These are phyloP conservation scores for Andrena bicolor DNA, from an alignment of 2,888 invertebrate species.

Conservation along the genomic window DNA sequence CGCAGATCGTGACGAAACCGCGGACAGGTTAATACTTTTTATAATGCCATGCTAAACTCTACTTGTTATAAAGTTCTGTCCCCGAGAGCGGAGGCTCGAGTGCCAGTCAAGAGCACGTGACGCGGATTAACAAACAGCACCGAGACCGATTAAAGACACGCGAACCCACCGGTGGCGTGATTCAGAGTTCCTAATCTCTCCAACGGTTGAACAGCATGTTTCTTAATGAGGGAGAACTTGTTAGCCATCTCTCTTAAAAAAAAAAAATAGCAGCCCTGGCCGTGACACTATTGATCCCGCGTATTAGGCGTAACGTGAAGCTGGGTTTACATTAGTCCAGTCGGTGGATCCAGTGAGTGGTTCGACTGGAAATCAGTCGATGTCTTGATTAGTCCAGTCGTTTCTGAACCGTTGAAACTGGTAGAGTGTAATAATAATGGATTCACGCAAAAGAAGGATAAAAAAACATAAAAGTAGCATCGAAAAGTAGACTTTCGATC, in stretches of 20 bases:
- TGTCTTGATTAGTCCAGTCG: too few relatives aligned
- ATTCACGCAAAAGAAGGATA: too few relatives aligned
- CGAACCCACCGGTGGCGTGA: constrained; percentile 16
- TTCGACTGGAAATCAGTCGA: too few relatives aligned
- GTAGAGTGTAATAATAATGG: too few relatives aligned
- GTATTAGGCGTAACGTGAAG: too few relatives aligned
- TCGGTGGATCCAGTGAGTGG: too few relatives aligned
- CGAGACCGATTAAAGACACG: constrained; percentile 21
- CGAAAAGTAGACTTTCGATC: too few relatives aligned
- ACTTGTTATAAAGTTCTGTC: constrained; percentile 3
- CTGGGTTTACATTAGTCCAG: too few relatives aligned
- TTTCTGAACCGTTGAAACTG: too few relatives aligned
- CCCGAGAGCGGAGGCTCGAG: constrained; percentile 1
- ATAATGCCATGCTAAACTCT: neutral
- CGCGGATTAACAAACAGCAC: constrained; percentile 21
- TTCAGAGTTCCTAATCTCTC: constrained; percentile 14
- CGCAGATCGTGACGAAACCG: too few relatives aligned
- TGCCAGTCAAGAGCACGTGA: constrained; percentile 28
- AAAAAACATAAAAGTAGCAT: too few relatives aligned
- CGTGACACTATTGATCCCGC: constrained; percentile 10
- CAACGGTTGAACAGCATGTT: constrained; percentile 13
- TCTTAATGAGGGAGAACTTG: constrained; percentile 19
- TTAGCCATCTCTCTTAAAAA: neutral
- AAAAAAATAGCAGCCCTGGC: neutral
- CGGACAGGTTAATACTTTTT: neutral